Base-by-base conservation (phyloP, 1,140 invertebrate genomes). In the Eueides isabella region DNA sequence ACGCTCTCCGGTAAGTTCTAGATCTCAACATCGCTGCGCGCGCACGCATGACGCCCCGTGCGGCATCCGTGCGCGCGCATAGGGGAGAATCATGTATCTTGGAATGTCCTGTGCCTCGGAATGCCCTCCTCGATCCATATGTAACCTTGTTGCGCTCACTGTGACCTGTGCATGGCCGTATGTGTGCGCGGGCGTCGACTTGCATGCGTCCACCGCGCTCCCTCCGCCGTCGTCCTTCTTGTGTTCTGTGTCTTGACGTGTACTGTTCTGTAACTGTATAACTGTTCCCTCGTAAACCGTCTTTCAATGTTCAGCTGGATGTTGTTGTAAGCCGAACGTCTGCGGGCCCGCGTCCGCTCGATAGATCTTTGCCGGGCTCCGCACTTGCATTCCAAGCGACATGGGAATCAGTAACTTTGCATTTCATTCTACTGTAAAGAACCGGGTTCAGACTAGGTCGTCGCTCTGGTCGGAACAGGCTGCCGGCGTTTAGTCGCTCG, bases 41-140 rank as follows among this genome's bases (percentile, higher is more conserved):
- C 79, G 88, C 88, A 85, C 87, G 82, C 85, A 87, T 85, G 72
- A n/a, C 71, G 77, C 75, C 64, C 66, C 48, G 41, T 76, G 68
- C 67, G 65, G 33, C 80, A 86, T 89, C 81, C 86, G 86, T 84
- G 84, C 88, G 84, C 88, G 89, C 90, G 90, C 91, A 90, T 92
- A 93, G 93, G 93, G 93, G 93, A 94, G 89, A 87, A 93, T 94
- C 93, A 92, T 94, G 92, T 94, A 94, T 94, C 93, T 94, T 94
- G 93, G 93, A 94, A 94, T 94, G 93, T 93, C 92, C 90, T 94
- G 93, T 94, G 92, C 93, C 93, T 94, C 93, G 93, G 93, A 93
- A 94, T 94, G 93, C 93, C 92, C 92, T 93, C 93, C 93, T 94
- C 88, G 89, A 92, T 89, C 87, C 88, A 89, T 87, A 82, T 82